Base-by-base conservation (phyloP, 2,888 invertebrate genomes). In the Linnaemya vulpina region DNA sequence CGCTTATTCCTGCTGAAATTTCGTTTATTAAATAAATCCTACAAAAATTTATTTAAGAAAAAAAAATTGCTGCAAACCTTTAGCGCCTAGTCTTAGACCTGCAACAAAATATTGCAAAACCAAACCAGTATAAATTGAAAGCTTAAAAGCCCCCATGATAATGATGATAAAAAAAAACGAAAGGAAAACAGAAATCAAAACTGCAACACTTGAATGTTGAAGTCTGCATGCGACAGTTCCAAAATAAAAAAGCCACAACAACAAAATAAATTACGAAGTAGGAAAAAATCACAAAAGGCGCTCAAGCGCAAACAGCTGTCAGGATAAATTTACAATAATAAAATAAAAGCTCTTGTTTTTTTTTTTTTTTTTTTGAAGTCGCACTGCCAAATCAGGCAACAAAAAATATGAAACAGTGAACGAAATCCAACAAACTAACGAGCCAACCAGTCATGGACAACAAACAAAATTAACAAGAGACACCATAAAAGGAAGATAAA, bases 251-350 rank as follows among this genome's bases (percentile, higher is more conserved):
- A 70, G n/a, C 17, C 35, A 40, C 22, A 68, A 22, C 35, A 74
- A 58, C 40, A 60, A 62, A n/a, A 70, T n/a, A 70, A 74, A 73
- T 55, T 43, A 53, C 46, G 55, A 17, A 30, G 30, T 30, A 30
- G 25, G 4, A 65, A 71, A 76, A 73, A 84, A 84, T 84, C 83
- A 77, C 62, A 71, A 67, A 70, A 78, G 86, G 88, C 87, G 77
- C 75, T 78, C 89, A 88, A 88, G 87, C 86, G 87, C 86, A 86
- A 87, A 86, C 84, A 87, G 85, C 87, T 88, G 88, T 87, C 87
- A 86, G 77, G 84, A 81, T 81, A 86, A 76, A 87, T 86, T 84
- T 84, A 83, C 65, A 77, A 83, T 68, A 76, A 86, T 68, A 76
- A 86, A 80, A 83, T 77, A 68, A 80, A 86, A 83, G 83, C 86